Conservation (phyloP, 2,888 invertebrate species). For the Nymphalis urticae region DNA sequence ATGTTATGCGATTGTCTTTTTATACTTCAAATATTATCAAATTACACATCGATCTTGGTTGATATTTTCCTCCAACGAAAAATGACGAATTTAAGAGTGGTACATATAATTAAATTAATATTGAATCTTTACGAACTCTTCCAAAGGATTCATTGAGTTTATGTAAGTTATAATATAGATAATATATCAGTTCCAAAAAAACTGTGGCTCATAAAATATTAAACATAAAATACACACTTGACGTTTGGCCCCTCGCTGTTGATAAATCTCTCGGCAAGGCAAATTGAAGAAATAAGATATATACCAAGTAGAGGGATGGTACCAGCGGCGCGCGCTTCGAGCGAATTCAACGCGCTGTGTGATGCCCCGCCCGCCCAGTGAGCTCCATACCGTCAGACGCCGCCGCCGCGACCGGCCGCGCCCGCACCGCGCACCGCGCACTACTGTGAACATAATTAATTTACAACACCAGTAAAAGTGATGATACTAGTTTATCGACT, state of each 20-base stretch:
- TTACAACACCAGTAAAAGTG: constrained; percentile 77
- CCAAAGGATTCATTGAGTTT: no score
- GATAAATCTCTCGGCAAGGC: constrained; percentile 32
- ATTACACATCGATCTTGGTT: no score
- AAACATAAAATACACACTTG: constrained; percentile 25
- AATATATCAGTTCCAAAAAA: neutral
- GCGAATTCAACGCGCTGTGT: constrained; percentile 30
- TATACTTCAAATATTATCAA: no score
- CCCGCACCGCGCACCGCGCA: constrained; percentile 52
- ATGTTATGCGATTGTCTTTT: no score
- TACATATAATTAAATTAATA: no score
- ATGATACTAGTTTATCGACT: constrained; percentile 79
- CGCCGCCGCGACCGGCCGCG: constrained; percentile 70
- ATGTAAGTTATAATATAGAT: no score
- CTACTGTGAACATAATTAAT: constrained; percentile 73
- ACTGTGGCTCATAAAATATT: neutral
- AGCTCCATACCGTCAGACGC: constrained; percentile 50
- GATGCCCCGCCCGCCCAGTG: constrained; percentile 68
- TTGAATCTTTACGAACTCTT: no score
- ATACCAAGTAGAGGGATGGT: constrained; percentile 52
- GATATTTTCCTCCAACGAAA: no score
- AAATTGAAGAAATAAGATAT: constrained; percentile 43
- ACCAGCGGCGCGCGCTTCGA: constrained; percentile 58
- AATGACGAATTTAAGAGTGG: no score
- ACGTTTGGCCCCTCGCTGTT: constrained; percentile 26